Percentiles rank a stretch among this genome's conserved stretches.
These are phyloP conservation scores for Cavia porcellus DNA, from an alignment of 2,113 vertebrate genomes.

Conservation along the genomic window DNA sequence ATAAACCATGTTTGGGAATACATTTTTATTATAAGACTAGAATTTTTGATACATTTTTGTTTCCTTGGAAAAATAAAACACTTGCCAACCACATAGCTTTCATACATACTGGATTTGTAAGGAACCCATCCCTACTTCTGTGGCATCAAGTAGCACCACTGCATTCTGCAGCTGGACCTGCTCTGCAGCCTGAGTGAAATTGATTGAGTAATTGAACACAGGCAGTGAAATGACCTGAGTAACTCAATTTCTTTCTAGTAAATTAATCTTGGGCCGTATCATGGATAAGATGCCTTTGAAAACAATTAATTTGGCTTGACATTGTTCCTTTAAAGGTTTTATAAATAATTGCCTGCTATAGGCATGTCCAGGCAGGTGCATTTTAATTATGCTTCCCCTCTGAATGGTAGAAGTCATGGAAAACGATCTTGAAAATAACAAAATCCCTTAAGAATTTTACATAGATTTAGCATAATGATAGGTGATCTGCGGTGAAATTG, in stretches of 20 bases:
- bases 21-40: neutral
- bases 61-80: neutral
- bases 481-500: neutral
- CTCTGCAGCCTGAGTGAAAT: neutral
- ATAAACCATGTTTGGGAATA: neutral
- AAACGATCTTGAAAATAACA: neutral
- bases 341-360: neutral
- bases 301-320: conserved; percentile 54
- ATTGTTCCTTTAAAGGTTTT: conserved; percentile 58
- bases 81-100: neutral
- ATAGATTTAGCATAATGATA: neutral
- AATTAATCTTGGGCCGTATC: conserved; percentile 51
- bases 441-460: neutral
- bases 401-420: neutral
- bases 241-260: conserved; percentile 68
- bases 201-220: neutral
- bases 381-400: conserved; percentile 31
- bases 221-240: conserved; percentile 20
- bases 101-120: neutral
- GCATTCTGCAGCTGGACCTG: neutral
- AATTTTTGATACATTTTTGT: neutral
- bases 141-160: neutral
- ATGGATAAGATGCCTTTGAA: conserved; percentile 59
- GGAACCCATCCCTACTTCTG: accelerated
- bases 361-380: neutral